A percentile compares a stretch with the other conserved stretches of the same genome.
Conservation (phyloP, 1,140 invertebrate genomes). For the Drosophila yakuba region DNA sequence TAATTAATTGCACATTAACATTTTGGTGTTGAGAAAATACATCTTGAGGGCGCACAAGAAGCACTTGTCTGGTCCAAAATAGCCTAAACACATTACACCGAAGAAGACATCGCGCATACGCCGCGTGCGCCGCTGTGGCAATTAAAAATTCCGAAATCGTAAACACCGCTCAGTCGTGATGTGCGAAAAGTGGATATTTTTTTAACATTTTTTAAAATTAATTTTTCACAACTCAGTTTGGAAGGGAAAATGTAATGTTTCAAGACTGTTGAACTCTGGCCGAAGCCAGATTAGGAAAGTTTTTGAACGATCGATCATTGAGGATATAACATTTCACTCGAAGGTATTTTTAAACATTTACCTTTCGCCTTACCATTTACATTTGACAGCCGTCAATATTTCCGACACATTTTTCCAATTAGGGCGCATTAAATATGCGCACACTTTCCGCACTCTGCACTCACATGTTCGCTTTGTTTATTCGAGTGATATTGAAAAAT, state of each 20-base stretch:
- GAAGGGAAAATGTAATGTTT: not conserved
- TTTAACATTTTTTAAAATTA: slow-evolving; percentile 7
- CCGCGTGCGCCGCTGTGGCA: slow-evolving; percentile 54
- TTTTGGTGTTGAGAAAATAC: slow-evolving; percentile 65
- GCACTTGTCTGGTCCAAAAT: slow-evolving; percentile 28
- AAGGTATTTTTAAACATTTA: slow-evolving; percentile 1
- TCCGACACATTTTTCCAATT: slow-evolving; percentile 62
- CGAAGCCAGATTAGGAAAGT: no score
- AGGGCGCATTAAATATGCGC: slow-evolving; percentile 47
- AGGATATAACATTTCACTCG: not conserved
- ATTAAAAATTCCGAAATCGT: slow-evolving; percentile 60
- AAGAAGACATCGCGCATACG: slow-evolving; percentile 69
- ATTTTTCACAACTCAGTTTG: slow-evolving; percentile 8
- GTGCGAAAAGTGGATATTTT: slow-evolving; percentile 42
- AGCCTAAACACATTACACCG: slow-evolving; percentile 51
- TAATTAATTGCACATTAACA: slow-evolving; percentile 74
- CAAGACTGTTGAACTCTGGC: not conserved
- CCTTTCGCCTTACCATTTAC: slow-evolving; percentile 1
- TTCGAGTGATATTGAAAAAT: slow-evolving; percentile 59
- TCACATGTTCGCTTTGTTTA: slow-evolving; percentile 56
- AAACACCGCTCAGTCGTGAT: slow-evolving; percentile 51
- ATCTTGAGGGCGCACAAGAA: slow-evolving; percentile 53
- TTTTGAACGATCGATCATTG: not conserved
- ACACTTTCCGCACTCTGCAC: slow-evolving; percentile 7
- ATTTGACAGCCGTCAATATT: slow-evolving; percentile 27